These are phyloP conservation scores for Boleophthalmus pectinirostris DNA, from an alignment of 2,113 vertebrate genomes.

Conservation along the genomic window DNA sequence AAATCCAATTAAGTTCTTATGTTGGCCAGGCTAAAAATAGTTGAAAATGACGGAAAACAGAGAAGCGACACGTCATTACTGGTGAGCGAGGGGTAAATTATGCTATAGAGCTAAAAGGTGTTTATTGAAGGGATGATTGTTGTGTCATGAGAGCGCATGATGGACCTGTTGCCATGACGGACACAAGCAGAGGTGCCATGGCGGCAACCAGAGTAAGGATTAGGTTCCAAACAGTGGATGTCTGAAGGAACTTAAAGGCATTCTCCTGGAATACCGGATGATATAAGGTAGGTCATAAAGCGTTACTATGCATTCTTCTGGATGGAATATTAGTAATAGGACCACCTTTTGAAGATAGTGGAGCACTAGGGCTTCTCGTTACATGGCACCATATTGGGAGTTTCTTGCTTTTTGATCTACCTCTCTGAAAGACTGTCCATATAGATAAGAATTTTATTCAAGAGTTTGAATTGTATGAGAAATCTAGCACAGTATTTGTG, in stretches of 20 bases:
- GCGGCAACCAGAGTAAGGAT: conserved; percentile 66
- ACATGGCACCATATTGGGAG: background rate
- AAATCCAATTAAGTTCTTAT: conserved; percentile 87
- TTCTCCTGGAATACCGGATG: conserved; percentile 48
- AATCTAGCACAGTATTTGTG: background rate
- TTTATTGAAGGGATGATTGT: conserved; percentile 19
- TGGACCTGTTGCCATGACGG: conserved; percentile 34
- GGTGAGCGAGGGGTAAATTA: conserved; percentile 35
- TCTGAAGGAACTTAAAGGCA: conserved; percentile 53
- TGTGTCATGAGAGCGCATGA: conserved; percentile 14
- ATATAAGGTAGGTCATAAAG: conserved; percentile 65
- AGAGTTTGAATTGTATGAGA: background rate
- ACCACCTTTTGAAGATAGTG: background rate
- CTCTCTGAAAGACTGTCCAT: background rate
- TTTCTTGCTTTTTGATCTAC: background rate
- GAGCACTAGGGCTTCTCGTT: background rate
- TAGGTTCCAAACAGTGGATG: conserved; percentile 50
- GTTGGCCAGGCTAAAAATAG: conserved; percentile 74
- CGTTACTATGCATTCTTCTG: background rate
- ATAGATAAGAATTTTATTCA: background rate
- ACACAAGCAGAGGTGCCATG: conserved; percentile 6
- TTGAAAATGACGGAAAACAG: conserved; percentile 63
- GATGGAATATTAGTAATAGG: background rate
- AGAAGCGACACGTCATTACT: conserved; percentile 38
- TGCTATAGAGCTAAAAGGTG: conserved; percentile 52